phyloP scores from a whole-genome alignment of 2,113 vertebrate genomes.

The Syngnathus scovelli region DNA sequence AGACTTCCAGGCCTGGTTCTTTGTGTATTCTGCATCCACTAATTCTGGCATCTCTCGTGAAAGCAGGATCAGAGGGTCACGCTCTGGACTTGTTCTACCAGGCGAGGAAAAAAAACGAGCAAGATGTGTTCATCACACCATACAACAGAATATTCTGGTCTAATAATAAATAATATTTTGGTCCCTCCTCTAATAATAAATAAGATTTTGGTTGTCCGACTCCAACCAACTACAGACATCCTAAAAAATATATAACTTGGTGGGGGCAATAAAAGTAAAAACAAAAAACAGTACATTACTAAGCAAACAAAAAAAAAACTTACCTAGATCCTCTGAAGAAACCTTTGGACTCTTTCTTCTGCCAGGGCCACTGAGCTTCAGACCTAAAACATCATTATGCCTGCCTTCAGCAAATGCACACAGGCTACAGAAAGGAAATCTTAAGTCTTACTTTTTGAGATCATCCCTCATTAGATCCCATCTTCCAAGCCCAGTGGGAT shows the following conservation, averaged over 20 bases:
- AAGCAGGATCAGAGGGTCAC: slow-evolving; percentile 91
- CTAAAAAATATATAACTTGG: no score
- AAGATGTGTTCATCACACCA: background rate
- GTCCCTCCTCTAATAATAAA: no score
- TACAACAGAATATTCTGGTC: background rate
- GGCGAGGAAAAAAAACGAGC: background rate
- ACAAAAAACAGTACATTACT: background rate
- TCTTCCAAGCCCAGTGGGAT: slow-evolving; percentile 91
- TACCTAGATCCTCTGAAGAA: slow-evolving; percentile 97
- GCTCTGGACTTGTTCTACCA: slow-evolving; percentile 89
- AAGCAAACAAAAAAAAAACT: slow-evolving; percentile 17
- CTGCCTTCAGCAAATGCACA: background rate
- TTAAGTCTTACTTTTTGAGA: slow-evolving; percentile 74
- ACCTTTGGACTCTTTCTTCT: slow-evolving; percentile 84
- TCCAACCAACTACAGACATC: no score
- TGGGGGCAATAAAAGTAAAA: background rate
- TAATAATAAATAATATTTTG: no score
- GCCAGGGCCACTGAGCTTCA: slow-evolving; percentile 88
- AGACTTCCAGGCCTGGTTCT: slow-evolving; percentile 99
- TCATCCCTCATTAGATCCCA: slow-evolving; percentile 97
- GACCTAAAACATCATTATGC: slow-evolving; percentile 68
- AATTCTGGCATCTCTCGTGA: slow-evolving; percentile 86
- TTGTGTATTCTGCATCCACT: slow-evolving; percentile 94
- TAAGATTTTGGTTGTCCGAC: background rate
- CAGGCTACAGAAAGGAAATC: no score